Conservation (phyloP, 2,888 invertebrate genomes). For the Allolobophora icterica region DNA sequence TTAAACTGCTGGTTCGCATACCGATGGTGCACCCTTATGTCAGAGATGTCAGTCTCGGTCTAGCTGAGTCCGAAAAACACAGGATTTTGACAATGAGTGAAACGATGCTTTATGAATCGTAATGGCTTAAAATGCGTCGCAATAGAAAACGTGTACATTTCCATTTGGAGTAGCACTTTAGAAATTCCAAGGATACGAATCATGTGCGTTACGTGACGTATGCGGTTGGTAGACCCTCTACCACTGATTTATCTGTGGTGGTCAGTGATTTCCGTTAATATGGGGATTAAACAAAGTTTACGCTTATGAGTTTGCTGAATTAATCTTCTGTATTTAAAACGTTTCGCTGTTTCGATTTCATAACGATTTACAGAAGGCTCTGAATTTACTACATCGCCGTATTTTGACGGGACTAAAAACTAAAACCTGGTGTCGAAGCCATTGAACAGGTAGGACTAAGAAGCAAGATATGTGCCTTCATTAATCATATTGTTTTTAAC, state of each 20-base stretch:
- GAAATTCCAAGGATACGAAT: no score
- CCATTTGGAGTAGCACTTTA: no score
- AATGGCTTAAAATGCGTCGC: no score
- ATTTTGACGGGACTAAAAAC: neutral
- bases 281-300: constrained; percentile 2
- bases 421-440: constrained; percentile 7
- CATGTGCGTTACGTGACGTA: neutral
- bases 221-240: neutral
- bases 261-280: constrained; percentile 2
- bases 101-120: no score
- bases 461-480: neutral
- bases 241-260: neutral
- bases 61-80: no score
- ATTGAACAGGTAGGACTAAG: neutral
- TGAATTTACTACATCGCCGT: neutral
- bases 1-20: no score
- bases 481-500: neutral
- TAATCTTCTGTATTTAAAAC: neutral
- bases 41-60: no score
- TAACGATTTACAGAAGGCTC: neutral
- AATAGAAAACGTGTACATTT: no score
- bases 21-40: no score
- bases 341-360: neutral
- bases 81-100: no score
- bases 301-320: neutral